Percentiles rank a stretch among this genome's conserved stretches.
These are phyloP conservation scores for Nomada flava DNA, from an alignment of 2,888 invertebrate genomes.

Conservation along the genomic window DNA sequence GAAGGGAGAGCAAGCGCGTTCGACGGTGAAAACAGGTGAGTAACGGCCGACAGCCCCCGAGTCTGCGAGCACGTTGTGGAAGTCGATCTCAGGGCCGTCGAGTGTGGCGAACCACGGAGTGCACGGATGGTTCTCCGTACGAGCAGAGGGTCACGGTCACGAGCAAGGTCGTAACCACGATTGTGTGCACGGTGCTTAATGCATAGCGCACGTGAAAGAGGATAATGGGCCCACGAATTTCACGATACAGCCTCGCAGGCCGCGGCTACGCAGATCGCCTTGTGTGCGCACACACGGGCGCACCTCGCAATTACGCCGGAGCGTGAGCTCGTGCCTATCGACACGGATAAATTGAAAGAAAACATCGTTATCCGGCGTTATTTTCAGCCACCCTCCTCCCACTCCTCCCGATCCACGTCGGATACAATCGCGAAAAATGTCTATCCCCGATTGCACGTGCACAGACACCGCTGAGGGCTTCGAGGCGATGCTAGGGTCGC, in stretches of 20 bases:
- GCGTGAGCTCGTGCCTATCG: constrained; percentile 50
- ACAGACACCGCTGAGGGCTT: neutral
- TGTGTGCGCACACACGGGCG: no score
- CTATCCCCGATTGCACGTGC: constrained; percentile 45
- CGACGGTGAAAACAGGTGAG: constrained; percentile 79
- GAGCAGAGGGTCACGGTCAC: constrained; percentile 71
- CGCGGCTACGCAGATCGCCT: neutral
- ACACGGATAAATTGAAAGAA: constrained; percentile 68
- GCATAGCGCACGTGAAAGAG: constrained; percentile 49
- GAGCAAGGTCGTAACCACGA: constrained; percentile 71
- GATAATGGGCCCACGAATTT: constrained; percentile 58
- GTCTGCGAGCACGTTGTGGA: constrained; percentile 66
- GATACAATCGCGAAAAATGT: constrained; percentile 47
- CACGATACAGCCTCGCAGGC: constrained; percentile 17
- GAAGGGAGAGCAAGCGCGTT: constrained; percentile 68
- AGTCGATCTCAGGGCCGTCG: constrained; percentile 72
- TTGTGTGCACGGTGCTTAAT: constrained; percentile 63
- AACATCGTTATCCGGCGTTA: constrained; percentile 67
- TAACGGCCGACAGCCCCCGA: constrained; percentile 77
- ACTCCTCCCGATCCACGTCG: neutral
- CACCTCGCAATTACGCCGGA: constrained; percentile 30
- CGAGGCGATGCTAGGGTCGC: constrained; percentile 8
- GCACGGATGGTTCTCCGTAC: constrained; percentile 56
- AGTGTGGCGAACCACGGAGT: constrained; percentile 62
- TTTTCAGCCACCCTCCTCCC: constrained; percentile 49